Percentiles rank a stretch among this genome's conserved stretches.
Evolutionary conservation across 2,113 vertebrate genomes (phyloP).

Genomic region (Pachycephala philippinensis): DNA sequence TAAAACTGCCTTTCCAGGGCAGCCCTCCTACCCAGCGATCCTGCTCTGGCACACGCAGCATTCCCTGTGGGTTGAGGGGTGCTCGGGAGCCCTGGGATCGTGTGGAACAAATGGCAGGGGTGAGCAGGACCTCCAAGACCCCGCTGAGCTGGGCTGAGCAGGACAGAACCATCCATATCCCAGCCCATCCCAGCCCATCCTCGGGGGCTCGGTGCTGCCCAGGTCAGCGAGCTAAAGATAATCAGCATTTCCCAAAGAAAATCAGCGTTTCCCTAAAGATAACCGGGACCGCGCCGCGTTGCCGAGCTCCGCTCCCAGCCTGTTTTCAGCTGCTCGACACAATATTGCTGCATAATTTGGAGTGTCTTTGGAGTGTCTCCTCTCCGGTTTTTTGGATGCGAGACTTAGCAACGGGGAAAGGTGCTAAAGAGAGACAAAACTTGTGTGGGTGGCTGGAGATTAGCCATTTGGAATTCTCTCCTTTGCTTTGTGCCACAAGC

Average conservation of each 20-base stretch:
- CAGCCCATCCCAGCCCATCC: background rate
- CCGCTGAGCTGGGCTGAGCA: background rate
- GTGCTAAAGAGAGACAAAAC: conserved; percentile 72
- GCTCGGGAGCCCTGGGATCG: too few species aligned
- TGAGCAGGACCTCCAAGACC: background rate
- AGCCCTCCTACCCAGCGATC: fast-evolving
- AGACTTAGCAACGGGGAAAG: conserved; percentile 69
- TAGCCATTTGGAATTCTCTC: conserved; percentile 65
- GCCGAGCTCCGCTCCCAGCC: background rate
- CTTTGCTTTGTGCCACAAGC: conserved; percentile 55
- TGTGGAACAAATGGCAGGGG: background rate
- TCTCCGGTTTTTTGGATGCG: conserved; percentile 50
- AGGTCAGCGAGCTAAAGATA: background rate
- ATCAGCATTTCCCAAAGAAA: background rate
- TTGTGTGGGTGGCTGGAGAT: conserved; percentile 67
- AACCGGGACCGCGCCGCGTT: background rate
- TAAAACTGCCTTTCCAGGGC: background rate
- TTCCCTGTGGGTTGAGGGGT: fast-evolving
- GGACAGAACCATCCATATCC: background rate
- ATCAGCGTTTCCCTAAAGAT: background rate
- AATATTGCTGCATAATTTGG: conserved; percentile 34
- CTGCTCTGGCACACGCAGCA: background rate
- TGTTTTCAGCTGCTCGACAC: conserved; percentile 5
- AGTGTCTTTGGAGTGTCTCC: conserved; percentile 44
- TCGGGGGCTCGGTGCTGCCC: fast-evolving